Evolutionary conservation across 1,140 invertebrate species (phyloP).

Genomic region (Bombus superbus): DNA sequence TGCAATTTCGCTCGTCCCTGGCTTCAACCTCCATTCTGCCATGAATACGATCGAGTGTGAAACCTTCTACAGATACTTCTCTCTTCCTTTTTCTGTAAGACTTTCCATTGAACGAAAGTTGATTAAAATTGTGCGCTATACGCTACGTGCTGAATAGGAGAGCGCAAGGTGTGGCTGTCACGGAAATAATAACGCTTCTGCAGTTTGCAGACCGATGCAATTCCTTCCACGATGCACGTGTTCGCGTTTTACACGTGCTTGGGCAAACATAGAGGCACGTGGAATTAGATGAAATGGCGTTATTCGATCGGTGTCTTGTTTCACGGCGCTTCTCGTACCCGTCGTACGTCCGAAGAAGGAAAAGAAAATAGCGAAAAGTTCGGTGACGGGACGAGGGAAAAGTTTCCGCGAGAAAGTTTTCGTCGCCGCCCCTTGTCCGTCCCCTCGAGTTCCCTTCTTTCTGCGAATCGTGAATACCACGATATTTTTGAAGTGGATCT

Average conservation of each 20-base stretch:
- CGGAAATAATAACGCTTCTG: constrained; percentile 22
- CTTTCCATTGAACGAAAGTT: constrained; percentile 8
- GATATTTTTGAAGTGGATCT: neutral
- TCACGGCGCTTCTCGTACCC: neutral
- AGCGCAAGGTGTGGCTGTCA: neutral
- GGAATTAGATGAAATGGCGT: constrained; percentile 33
- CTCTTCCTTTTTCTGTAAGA: neutral
- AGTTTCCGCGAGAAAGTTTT: constrained; percentile 21
- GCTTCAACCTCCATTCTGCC: neutral
- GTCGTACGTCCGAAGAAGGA: neutral
- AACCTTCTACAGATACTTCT: neutral
- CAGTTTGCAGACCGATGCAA: neutral
- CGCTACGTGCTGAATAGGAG: neutral
- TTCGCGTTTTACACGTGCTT: constrained; percentile 37
- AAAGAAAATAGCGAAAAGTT: constrained; percentile 26
- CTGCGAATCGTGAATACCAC: neutral
- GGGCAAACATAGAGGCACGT: constrained; percentile 24
- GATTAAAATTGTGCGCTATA: neutral
- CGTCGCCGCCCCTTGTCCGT: neutral
- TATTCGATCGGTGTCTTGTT: constrained; percentile 30
- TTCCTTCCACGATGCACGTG: constrained; percentile 11
- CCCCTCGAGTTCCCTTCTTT: neutral
- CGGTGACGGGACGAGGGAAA: neutral
- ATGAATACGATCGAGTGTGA: constrained; percentile 14
- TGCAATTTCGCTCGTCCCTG: constrained; percentile 8